These are phyloP conservation scores for Heliconius hermathena DNA, from an alignment of 1,140 invertebrate genomes.

Conservation along the genomic window DNA sequence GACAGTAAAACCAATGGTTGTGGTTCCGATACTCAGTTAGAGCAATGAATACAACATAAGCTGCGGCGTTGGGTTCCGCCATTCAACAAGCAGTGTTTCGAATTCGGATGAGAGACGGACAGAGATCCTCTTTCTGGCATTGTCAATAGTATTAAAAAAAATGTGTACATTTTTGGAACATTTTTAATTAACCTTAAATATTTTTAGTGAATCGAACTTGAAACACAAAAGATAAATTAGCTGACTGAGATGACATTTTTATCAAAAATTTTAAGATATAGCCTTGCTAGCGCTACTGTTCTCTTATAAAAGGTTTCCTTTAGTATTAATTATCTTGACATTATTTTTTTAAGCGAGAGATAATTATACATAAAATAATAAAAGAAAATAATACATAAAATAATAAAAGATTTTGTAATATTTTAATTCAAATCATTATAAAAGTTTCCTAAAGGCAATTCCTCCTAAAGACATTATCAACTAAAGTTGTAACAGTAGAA, in stretches of 20 bases:
- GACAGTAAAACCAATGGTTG: too few relatives aligned
- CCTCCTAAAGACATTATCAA: too few relatives aligned
- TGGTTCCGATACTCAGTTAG: too few relatives aligned
- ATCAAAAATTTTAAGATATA: slow-evolving; percentile 26
- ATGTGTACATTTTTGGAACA: neutral
- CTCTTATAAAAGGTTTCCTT: neutral
- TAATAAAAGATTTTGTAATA: too few relatives aligned
- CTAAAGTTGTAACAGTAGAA: too few relatives aligned
- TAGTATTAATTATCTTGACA: slow-evolving; percentile 7
- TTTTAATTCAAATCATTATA: neutral
- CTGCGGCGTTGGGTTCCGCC: too few relatives aligned
- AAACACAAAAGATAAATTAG: slow-evolving; percentile 1
- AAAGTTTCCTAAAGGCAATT: too few relatives aligned
- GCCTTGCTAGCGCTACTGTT: slow-evolving; percentile 22
- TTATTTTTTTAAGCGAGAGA: neutral
- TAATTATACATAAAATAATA: neutral
- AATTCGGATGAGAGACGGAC: too few relatives aligned
- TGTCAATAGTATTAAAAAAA: neutral
- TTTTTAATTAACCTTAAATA: neutral
- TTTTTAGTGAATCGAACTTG: neutral
- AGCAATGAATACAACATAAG: too few relatives aligned
- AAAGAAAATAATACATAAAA: too few relatives aligned
- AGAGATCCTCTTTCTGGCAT: too few relatives aligned
- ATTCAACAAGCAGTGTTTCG: too few relatives aligned
- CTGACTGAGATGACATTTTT: slow-evolving; percentile 17